Evolutionary conservation across 2,113 vertebrate species (phyloP), one percentile per base, ranked within the genome.

Genomic region (Neolamprologus falcicula): DNA sequence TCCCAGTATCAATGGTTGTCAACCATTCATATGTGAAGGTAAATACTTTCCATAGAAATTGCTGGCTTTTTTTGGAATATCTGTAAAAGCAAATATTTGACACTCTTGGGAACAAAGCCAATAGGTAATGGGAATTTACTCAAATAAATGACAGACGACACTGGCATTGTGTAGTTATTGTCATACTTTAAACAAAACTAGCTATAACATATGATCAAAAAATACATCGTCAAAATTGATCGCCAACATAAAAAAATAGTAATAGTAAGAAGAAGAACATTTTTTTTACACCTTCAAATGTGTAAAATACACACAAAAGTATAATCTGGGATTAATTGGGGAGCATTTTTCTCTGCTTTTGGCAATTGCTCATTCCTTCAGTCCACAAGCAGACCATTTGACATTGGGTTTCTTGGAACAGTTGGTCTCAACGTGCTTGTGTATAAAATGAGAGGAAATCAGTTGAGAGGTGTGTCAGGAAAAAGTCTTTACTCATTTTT

Each of bases 241-340:
- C 7, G 1, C 10, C 61, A 66, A 21, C 6, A 37, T 66, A 26
- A 73, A 42, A 45, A 26, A 45, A 45, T 17, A 5, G 42, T 26
- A 28, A 47, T 17, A 28, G 14, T 45, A 1, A 10, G 24, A 45
- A 24, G 11, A 71, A 71, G 4, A 17, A 42, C 0, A 0, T 8
- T 26, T 42, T 16, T 42, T 17, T 73, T 7, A 73, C 40, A 47
- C 24, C 40, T 31, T 33, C 28, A 33, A 47, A 66, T 66, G 17
- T 35, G 10, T 66, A 66, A 66, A 66, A 66, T n/a, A 47, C 21
- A 26, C 68, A 16, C 13, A 76, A 19, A 71, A 17, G 12, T 47
- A 47, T 28, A 76, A 76, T 76, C 21, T 76, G 40, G 40, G 40
- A 10, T 45, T 76, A 28, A 47, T 17, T 19, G n/a, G 68, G 40